phyloP scores from a whole-genome alignment of 2,888 invertebrate species.

The Ceratothoa steindachneri region DNA sequence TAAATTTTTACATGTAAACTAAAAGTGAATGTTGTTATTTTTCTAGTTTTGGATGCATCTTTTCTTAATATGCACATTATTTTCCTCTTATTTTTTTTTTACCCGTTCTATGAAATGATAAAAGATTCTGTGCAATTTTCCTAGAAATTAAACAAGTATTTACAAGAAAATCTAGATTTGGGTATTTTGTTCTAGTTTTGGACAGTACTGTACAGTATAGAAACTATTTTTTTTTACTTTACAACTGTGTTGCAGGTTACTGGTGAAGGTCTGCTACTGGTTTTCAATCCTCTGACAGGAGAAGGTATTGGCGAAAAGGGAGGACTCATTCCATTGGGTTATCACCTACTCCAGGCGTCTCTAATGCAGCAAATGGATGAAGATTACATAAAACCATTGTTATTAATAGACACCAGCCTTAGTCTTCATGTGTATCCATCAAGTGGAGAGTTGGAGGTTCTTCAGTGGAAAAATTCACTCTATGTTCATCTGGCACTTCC shows the following conservation, averaged over 20 bases:
- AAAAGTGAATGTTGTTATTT: too few species aligned
- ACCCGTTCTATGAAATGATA: too few species aligned
- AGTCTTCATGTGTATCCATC: constrained; percentile 67
- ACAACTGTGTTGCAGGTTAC: constrained; percentile 35
- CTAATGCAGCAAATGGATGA: constrained; percentile 67
- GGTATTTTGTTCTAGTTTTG: too few species aligned
- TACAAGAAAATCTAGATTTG: too few species aligned
- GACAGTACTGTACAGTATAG: too few species aligned
- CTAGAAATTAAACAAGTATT: too few species aligned
- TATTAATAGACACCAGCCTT: constrained; percentile 67
- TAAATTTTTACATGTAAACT: too few species aligned
- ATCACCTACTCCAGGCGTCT: constrained; percentile 69
- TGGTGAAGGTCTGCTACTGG: constrained; percentile 57
- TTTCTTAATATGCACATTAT: too few species aligned
- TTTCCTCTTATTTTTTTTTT: too few species aligned
- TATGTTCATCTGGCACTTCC: constrained; percentile 66
- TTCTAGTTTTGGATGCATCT: too few species aligned
- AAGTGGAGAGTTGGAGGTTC: constrained; percentile 56
- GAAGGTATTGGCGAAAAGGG: constrained; percentile 50
- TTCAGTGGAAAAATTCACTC: constrained; percentile 54
- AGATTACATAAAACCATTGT: constrained; percentile 67
- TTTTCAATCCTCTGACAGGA: constrained; percentile 89
- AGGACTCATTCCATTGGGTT: constrained; percentile 58
- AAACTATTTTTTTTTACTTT: too few species aligned
- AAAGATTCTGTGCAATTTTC: too few species aligned